These are phyloP conservation scores for Passerina amoena DNA, from an alignment of 2,113 vertebrate genomes.

Conservation along the genomic window DNA sequence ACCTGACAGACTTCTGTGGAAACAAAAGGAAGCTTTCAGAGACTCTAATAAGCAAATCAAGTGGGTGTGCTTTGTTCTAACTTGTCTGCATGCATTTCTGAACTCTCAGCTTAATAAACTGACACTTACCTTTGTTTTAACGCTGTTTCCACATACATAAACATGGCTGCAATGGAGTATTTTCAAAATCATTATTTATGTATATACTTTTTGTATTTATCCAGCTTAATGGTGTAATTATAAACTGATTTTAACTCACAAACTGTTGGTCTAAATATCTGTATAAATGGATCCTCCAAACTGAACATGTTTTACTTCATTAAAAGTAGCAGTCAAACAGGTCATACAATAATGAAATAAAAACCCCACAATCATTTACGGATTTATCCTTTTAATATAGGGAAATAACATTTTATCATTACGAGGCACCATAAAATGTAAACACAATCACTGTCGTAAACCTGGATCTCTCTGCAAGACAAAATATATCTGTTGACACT, in stretches of 20 bases:
- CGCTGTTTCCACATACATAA: constrained; percentile 23
- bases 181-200: constrained; percentile 13
- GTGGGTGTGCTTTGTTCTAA: constrained; percentile 48
- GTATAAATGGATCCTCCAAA: not conserved
- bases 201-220: constrained; percentile 54
- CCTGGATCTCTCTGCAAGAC: constrained; percentile 82
- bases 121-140: constrained; percentile 52
- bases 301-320: not conserved
- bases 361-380: constrained; percentile 69
- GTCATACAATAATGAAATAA: constrained; percentile 54
- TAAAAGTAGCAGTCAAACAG: not conserved
- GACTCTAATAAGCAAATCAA: not conserved
- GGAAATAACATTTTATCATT: constrained; percentile 87
- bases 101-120: constrained; percentile 4
- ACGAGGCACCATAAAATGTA: constrained; percentile 98
- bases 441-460: constrained; percentile 91
- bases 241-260: constrained; percentile 29
- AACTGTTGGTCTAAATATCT: not conserved
- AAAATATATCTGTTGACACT: constrained; percentile 49
- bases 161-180: not conserved
- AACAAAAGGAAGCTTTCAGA: constrained; percentile 22
- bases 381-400: constrained; percentile 89
- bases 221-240: constrained; percentile 36
- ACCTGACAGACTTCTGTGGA: constrained; percentile 18
- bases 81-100: constrained; percentile 71